Conservation (phyloP, 2,888 invertebrate species). For the Drosophila greeni region DNA sequence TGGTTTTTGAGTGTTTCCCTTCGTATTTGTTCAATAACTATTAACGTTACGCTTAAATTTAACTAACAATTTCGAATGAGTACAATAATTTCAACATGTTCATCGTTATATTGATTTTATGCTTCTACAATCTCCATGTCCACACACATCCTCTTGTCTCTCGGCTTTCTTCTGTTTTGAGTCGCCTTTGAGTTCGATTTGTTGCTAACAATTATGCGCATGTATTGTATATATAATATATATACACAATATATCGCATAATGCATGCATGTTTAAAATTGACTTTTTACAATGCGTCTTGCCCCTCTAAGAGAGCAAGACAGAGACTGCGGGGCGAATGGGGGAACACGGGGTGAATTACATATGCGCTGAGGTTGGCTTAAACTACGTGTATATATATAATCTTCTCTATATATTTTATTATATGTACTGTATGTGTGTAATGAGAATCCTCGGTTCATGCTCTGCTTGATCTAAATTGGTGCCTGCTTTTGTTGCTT, state of each 20-base stretch:
- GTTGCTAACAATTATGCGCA: constrained; percentile 24
- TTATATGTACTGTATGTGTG: constrained; percentile 27
- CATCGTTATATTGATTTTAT: constrained; percentile 11
- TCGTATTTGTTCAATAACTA: constrained; percentile 39
- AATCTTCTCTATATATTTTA: constrained; percentile 22
- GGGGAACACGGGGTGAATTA: constrained; percentile 18
- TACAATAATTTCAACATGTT: constrained; percentile 55
- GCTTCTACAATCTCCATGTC: neutral
- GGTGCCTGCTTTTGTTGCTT: constrained; percentile 47
- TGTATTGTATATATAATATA: constrained; percentile 7
- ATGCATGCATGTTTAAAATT: constrained; percentile 55
- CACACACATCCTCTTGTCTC: neutral
- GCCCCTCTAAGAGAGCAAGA: constrained; percentile 2
- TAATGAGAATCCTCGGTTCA: constrained; percentile 57
- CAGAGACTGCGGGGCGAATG: neutral
- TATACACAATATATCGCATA: constrained; percentile 27
- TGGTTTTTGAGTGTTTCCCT: constrained; percentile 22
- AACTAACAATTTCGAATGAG: constrained; percentile 58
- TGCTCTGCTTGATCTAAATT: constrained; percentile 43
- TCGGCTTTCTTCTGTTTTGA: neutral
- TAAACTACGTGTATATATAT: constrained; percentile 31
- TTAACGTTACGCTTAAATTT: constrained; percentile 48
- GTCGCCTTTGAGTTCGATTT: constrained; percentile 23
- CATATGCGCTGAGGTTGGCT: constrained; percentile 40
- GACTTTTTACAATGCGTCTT: constrained; percentile 60